Evolutionary conservation across 2,888 invertebrate genomes (phyloP), one percentile per base, ranked within the genome.

Genomic region (Fissipunctia ypsillon): DNA sequence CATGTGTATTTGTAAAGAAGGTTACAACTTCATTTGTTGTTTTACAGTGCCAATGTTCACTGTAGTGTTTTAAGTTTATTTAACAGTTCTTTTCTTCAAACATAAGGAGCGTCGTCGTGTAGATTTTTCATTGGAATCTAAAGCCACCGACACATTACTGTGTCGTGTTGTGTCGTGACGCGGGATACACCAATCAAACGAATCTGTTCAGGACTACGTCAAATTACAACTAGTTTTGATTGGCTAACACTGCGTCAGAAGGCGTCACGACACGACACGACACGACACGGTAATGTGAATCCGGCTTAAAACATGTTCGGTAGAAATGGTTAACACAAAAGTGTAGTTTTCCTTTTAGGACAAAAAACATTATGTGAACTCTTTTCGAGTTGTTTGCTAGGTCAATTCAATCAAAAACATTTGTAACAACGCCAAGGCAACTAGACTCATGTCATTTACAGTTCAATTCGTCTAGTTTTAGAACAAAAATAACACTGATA

Each of bases 1-100:
- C 80, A 81, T 77, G 79, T 76, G 76, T 80, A 73, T 78, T 85
- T 79, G 59, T 78, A 77, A 76, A 80, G 70, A 74, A 64, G 59
- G 73, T 78, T 78, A 77, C 66, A 76, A 78, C 78, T 78, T 70
- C 22, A 70, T 72, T 73, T n/a, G 59, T 73, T 68, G 41, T 69
- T 70, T 61, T 45, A 65, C 45, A 57, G 22, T 56, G 54, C 16
- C 52, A 22, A 56, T 38, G 64, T 76, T 70, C 28, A 28, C 0
- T 28, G 43, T n/a, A 38, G 41, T 79, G 19, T 68, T 69, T 80
- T 0, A 73, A 41, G 54, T 38, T 65, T 57, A 56, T n/a, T n/a
- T 31, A 60, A 66, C 41, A 3, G 69, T 64, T 63, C 0, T 43
- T 48, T 52, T 80, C 43, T 61, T 48, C 19, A 45, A 69, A 48